Evolutionary conservation across 2,113 vertebrate species (phyloP), one percentile per base, ranked within the genome.

Genomic region (Pluvialis apricaria): DNA sequence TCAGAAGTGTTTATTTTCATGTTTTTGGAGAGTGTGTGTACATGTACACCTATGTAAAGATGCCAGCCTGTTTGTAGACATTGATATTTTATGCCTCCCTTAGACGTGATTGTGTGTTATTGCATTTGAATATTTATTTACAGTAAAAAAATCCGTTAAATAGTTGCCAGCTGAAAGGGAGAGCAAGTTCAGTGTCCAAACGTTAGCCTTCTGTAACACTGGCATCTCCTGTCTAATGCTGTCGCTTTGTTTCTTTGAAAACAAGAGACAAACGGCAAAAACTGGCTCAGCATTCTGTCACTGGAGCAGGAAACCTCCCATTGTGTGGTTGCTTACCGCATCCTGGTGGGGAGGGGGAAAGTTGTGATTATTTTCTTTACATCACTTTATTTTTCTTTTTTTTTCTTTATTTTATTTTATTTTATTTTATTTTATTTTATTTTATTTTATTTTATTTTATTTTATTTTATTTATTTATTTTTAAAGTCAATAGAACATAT

Each of bases 211-310:
- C 81, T 65, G 60, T 90, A 86, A 58, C 36, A 5, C 25, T 51
- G 86, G 89, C 65, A 82, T 84, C 88, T 97, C 66, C 79, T 86
- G 88, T 95, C 96, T 82, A 8, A 77, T 21, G 45, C 92, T 36
- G 47, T 64, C 0, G 26, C 86, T 96, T 97, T 90, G 96, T 98
- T 97, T 96, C 94, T 97, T 96, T 96, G 95, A 90, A 97, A 97
- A 92, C 31, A 83, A 97, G 88, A 97, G 91, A 94, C 88, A 96
- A 97, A 96, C 69, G 83, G 49, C 89, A 90, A 88, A 88, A 96
- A 96, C 95, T 92, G 71, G 86, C 94, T 92, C 88, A 94, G 92
- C 86, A 70, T 57, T 95, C 96, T 95, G 87, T 82, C 24, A 76
- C 76, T 7, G 7, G 92, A 70, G 62, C 80, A 68, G 18, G 75